Base-by-base conservation (phyloP, 2,888 invertebrate genomes). In the Anthrax anthrax region DNA sequence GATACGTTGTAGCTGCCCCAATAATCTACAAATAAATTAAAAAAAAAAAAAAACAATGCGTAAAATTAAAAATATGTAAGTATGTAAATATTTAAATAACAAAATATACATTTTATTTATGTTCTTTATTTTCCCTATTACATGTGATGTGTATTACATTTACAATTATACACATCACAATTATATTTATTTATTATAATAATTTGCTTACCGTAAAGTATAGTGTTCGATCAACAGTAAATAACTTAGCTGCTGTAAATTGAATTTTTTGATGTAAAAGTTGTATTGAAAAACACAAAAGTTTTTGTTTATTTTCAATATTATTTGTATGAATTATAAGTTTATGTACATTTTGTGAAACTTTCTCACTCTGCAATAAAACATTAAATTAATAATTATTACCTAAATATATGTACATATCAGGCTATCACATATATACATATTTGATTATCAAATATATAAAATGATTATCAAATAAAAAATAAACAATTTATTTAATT, bases 201-300 rank as follows among this genome's bases (percentile, higher is more conserved):
- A n/a, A n/a, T 10, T 17, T 1, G 52, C 58, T 52, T 52, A 69
- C 70, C 44, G 69, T 67, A 51, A 68, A 69, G 46, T 70, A 60
- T 12, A 70, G 56, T 9, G 66, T 62, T 8, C 67, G 61, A 54
- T 70, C 67, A 34, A 70, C 63, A 32, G 63, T 61, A 42, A 70
- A 69, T 19, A 70, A 57, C 5, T 68, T 70, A n/a, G 63, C 68
- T 0, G 68, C 67, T 1, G 69, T 67, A 42, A 70, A 69, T 41
- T 60, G 60, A 9, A 69, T 62, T 56, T 23, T 23, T 42, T 66
- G 53, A 48, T 68, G 65, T 50, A 67, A 50, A 40, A 70, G 44
- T 49, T 69, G 69, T 57, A 69, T 56, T 10, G 70, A 70, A 49
- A 68, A 65, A 32, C 65, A 61, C 38, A 64, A 60, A 9, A 68